Evolutionary conservation across 1,140 invertebrate genomes (phyloP).

Genomic region (Halyomorpha halys): DNA sequence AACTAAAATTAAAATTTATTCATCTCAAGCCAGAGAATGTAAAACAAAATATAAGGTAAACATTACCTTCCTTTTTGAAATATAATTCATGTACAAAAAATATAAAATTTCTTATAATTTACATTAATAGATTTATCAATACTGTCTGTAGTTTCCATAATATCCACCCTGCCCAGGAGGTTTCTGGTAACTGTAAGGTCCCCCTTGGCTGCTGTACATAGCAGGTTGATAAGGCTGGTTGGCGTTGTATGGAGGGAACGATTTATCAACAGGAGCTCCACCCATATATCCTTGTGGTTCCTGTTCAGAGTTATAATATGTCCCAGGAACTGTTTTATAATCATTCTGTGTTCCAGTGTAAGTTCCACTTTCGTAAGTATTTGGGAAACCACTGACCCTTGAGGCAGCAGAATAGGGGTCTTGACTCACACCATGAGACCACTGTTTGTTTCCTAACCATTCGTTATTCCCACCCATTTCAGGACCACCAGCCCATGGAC

Average conservation of each 20-base stretch:
- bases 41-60: too few relatives aligned
- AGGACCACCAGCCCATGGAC: neutral
- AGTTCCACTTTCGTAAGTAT: neutral
- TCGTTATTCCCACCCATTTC: neutral
- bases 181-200: conserved; percentile 8
- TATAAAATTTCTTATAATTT: too few relatives aligned
- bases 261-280: neutral
- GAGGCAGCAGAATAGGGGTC: neutral
- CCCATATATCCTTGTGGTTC: neutral
- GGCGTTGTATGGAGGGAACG: neutral
- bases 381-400: neutral
- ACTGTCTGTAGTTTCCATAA: conserved; percentile 1
- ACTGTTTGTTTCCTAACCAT: neutral
- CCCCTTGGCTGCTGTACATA: neutral
- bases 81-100: too few relatives aligned
- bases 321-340: neutral
- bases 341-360: neutral
- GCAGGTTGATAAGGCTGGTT: neutral
- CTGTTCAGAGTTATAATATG: neutral
- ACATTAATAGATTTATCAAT: neutral
- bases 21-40: too few relatives aligned
- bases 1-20: too few relatives aligned
- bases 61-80: too few relatives aligned
- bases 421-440: neutral
- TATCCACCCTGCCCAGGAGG: neutral